phyloP scores from a whole-genome alignment of 2,888 invertebrate species.

The Bombylius major region DNA sequence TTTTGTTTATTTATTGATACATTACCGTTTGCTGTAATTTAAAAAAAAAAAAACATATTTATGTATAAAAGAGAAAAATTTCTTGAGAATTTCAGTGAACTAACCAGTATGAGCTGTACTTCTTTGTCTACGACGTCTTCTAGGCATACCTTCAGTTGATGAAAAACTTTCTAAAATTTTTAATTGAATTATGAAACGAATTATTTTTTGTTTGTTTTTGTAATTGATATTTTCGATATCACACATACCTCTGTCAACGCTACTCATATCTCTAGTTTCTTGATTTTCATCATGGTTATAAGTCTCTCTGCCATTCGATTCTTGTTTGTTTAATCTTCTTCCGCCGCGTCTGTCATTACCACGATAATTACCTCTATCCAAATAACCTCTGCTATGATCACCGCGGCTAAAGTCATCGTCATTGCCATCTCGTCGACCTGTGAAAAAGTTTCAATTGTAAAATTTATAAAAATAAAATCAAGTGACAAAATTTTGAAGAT shows the following conservation, averaged over 20 bases:
- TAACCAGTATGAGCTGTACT: conserved; percentile 29
- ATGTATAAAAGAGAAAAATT: conserved; percentile 2
- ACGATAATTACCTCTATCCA: conserved; percentile 24
- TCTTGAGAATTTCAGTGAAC: not conserved
- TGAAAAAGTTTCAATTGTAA: not conserved
- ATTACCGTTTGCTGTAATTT: conserved; percentile 29
- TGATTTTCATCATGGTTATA: conserved; percentile 28
- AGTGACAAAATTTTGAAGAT: not conserved
- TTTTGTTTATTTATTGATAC: conserved; percentile 31
- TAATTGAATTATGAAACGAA: not conserved
- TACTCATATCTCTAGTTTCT: conserved; percentile 34
- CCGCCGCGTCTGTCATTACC: conserved; percentile 30
- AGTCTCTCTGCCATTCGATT: conserved; percentile 31
- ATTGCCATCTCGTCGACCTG: conserved; percentile 26
- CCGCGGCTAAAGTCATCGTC: conserved; percentile 36
- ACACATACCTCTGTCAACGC: conserved; percentile 32
- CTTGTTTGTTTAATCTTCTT: conserved; percentile 28
- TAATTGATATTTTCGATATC: not conserved
- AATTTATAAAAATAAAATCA: not conserved
- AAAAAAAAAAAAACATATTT: not conserved
- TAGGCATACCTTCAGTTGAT: conserved; percentile 34
- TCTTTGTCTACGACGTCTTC: conserved; percentile 35
- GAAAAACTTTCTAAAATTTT: conserved; percentile 32
- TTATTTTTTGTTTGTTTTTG: conserved; percentile 1
- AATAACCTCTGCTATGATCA: conserved; percentile 30